Percentiles rank a stretch among this genome's conserved stretches.
Evolutionary conservation across 2,888 invertebrate genomes (phyloP).

Genomic region (Agrotis ipsilon): DNA sequence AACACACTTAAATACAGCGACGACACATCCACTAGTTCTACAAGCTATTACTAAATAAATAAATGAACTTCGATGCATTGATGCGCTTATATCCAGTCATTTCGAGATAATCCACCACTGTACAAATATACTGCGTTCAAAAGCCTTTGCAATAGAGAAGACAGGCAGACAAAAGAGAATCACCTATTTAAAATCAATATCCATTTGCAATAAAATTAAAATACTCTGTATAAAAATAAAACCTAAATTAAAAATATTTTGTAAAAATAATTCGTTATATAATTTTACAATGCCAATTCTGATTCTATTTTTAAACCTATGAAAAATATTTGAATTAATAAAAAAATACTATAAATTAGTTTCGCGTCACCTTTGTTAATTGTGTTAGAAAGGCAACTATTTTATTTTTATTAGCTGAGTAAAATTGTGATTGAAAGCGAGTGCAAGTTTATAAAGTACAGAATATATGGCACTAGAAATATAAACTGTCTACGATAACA

Average conservation of each 20-base stretch:
- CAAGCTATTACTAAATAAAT: constrained; percentile 76
- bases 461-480: constrained; percentile 84
- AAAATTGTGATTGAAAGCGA: constrained; percentile 69
- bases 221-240: constrained; percentile 31
- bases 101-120: constrained; percentile 36
- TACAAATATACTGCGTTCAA: constrained; percentile 29
- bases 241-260: constrained; percentile 6
- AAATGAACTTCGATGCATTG: constrained; percentile 76
- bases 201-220: constrained; percentile 20
- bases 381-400: constrained; percentile 19
- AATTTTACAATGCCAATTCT: constrained; percentile 17
- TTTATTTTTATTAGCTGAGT: constrained; percentile 33
- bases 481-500: constrained; percentile 64
- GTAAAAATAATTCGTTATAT: constrained; percentile 8
- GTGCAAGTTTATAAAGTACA: constrained; percentile 75
- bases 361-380: constrained; percentile 18
- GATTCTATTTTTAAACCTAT: constrained; percentile 13
- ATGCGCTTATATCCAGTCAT: constrained; percentile 58
- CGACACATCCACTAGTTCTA: constrained; percentile 79
- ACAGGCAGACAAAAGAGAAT: constrained; percentile 24
- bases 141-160: constrained; percentile 14
- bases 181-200: constrained; percentile 28
- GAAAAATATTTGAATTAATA: constrained; percentile 13
- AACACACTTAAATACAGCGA: constrained; percentile 79
- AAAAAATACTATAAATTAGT: constrained; percentile 9